These are phyloP conservation scores for Axis porcinus DNA, from an alignment of 2,113 vertebrate species.

Conservation along the genomic window DNA sequence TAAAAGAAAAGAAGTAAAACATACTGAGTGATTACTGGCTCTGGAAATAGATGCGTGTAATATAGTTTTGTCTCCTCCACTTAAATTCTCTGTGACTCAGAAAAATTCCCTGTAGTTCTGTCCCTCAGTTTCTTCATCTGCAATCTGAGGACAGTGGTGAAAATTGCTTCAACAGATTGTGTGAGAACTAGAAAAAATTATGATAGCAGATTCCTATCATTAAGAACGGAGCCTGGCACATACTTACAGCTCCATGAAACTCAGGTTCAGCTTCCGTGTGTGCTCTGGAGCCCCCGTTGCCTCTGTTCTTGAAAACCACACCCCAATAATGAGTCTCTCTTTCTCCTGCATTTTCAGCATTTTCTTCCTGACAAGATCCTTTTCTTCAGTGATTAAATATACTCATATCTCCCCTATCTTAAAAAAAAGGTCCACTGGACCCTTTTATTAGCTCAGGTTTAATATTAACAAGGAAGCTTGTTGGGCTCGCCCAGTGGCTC, in stretches of 20 bases:
- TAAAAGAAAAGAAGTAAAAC: background rate
- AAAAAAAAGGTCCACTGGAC: background rate
- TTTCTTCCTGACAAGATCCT: background rate
- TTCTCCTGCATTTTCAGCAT: background rate
- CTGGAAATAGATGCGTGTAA: background rate
- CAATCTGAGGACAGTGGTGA: background rate
- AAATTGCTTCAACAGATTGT: background rate
- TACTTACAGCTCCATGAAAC: background rate
- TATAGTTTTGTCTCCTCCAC: background rate
- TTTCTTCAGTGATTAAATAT: background rate
- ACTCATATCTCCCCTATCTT: background rate
- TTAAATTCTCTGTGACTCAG: background rate
- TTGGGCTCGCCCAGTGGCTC: background rate
- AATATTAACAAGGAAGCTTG: background rate
- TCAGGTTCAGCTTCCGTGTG: background rate
- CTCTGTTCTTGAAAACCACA: background rate
- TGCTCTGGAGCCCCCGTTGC: background rate
- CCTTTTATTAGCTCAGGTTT: background rate
- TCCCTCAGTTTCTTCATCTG: background rate
- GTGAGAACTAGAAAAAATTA: background rate
- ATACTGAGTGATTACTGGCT: background rate
- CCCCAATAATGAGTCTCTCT: background rate
- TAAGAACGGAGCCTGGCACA: background rate
- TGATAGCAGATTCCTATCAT: background rate
- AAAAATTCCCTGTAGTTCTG: background rate